A percentile compares a stretch with the other conserved stretches of the same genome.
Conservation (phyloP, 2,888 invertebrate genomes). For the Tetragonula carbonaria region DNA sequence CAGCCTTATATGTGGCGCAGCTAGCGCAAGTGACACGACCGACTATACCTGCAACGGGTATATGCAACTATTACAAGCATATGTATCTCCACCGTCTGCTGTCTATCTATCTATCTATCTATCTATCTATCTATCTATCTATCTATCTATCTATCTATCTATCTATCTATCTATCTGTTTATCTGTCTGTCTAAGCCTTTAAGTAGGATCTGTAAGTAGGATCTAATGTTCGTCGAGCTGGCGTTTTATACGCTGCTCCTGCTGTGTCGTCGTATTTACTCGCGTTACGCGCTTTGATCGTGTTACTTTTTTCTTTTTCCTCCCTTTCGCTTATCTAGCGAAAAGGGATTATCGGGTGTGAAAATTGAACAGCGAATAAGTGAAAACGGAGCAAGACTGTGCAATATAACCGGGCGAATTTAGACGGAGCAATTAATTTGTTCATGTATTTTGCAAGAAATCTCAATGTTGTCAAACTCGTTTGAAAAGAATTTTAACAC, state of each 20-base stretch:
- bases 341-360: neutral
- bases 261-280: neutral
- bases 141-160: constrained; percentile 20
- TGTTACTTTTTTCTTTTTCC: neutral
- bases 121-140: constrained; percentile 43
- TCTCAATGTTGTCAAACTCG: no score
- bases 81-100: constrained; percentile 45
- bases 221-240: constrained; percentile 23
- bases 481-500: no score
- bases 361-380: neutral
- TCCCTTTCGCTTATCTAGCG: no score
- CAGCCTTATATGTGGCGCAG: constrained; percentile 47
- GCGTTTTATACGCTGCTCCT: constrained; percentile 8
- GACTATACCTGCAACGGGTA: constrained; percentile 29
- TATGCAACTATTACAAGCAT: constrained; percentile 21
- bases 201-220: constrained; percentile 35
- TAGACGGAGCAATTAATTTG: neutral
- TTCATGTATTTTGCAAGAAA: neutral
- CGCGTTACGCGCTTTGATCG: neutral
- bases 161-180: constrained; percentile 40
- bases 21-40: constrained; percentile 58
- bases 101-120: constrained; percentile 20
- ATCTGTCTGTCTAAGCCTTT: constrained; percentile 33
- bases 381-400: neutral
- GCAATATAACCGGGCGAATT: neutral